Percentiles rank a stretch among this genome's conserved stretches.
These are phyloP conservation scores for Tarsius wallacei DNA, from an alignment of 2,797 vertebrate species.

Conservation along the genomic window DNA sequence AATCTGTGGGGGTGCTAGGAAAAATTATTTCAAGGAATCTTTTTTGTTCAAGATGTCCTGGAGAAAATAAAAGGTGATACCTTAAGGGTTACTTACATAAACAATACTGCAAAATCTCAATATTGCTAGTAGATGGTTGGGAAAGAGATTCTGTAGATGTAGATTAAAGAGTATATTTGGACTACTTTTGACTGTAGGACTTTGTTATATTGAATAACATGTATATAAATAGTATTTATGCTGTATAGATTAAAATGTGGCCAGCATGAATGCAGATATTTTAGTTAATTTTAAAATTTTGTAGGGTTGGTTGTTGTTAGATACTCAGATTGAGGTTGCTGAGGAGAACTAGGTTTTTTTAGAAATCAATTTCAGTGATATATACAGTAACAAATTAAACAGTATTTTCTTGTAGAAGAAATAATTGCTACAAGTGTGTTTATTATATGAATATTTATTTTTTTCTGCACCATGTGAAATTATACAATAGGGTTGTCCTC, in stretches of 20 bases:
- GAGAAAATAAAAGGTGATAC: background rate
- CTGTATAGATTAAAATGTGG: background rate
- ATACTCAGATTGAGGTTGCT: background rate
- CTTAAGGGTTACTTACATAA: background rate
- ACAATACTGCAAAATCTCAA: background rate
- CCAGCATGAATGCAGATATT: background rate
- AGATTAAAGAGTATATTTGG: background rate
- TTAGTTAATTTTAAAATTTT: slow-evolving; percentile 50
- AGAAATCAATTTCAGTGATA: slow-evolving; percentile 63
- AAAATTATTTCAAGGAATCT: background rate
- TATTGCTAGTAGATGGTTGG: background rate
- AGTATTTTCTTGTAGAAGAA: slow-evolving; percentile 69
- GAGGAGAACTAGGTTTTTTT: slow-evolving; percentile 42
- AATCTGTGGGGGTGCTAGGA: background rate
- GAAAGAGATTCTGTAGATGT: background rate
- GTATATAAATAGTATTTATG: background rate
- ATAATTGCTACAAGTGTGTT: slow-evolving; percentile 49
- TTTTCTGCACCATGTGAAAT: slow-evolving; percentile 59
- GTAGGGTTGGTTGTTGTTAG: background rate
- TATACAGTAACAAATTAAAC: slow-evolving; percentile 58
- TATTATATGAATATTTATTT: slow-evolving; percentile 68
- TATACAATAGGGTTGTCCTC: background rate
- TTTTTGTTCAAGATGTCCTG: background rate
- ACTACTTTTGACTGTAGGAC: background rate
- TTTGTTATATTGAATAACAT: background rate